Conservation (phyloP, 1,140 invertebrate species). For the Brachionus asplanchnoidis region DNA sequence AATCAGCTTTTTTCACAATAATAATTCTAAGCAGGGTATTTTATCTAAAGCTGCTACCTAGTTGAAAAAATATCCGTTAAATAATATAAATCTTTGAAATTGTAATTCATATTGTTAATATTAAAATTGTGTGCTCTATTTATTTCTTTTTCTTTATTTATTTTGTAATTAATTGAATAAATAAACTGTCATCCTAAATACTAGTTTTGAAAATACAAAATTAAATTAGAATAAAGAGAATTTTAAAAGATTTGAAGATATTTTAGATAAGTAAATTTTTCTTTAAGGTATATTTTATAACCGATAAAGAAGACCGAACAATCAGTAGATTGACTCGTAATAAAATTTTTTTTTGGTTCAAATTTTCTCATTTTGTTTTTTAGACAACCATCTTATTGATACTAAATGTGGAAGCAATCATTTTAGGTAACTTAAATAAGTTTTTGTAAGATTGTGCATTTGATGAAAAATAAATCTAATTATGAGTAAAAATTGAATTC, state of each 20-base stretch:
- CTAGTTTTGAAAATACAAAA: no score
- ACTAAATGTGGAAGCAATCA: neutral
- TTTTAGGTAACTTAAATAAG: neutral
- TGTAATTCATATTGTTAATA: no score
- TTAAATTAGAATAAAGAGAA: no score
- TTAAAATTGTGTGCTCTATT: no score
- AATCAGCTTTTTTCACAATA: no score
- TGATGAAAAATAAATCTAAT: neutral
- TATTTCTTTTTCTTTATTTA: no score
- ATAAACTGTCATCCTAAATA: no score
- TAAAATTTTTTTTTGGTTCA: neutral
- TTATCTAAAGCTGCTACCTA: neutral
- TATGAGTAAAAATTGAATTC: no score
- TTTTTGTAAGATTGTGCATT: neutral
- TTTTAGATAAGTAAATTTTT: no score
- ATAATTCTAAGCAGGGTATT: no score
- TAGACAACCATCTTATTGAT: neutral
- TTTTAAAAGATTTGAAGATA: no score
- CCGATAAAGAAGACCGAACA: neutral
- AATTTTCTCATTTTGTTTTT: neutral
- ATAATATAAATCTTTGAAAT: neutral
- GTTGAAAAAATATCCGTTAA: neutral
- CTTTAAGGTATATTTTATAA: conserved; percentile 15
- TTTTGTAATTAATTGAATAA: no score
- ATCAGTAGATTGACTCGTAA: neutral